These are phyloP conservation scores for Sinocyclocheilus rhinocerous DNA, from an alignment of 2,113 vertebrate genomes.

Conservation along the genomic window DNA sequence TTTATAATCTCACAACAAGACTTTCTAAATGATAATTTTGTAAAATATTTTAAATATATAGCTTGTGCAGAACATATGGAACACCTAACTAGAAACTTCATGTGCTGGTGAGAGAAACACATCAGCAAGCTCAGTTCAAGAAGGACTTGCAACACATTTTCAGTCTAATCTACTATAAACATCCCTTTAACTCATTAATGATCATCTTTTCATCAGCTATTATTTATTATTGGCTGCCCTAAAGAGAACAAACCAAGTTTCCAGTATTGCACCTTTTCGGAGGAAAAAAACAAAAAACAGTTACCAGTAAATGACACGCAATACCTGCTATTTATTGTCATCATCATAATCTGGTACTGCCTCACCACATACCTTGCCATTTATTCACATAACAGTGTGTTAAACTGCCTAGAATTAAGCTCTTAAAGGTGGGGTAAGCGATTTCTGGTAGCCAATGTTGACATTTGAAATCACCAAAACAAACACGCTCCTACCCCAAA, in stretches of 20 bases:
- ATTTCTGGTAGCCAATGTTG: too few species aligned
- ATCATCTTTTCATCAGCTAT: background rate
- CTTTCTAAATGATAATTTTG: background rate
- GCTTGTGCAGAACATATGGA: background rate
- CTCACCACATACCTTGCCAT: background rate
- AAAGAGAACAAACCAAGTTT: background rate
- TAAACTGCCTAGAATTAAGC: background rate
- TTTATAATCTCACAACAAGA: background rate
- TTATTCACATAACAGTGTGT: background rate
- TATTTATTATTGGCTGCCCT: background rate
- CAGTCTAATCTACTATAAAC: background rate
- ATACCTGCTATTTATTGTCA: background rate
- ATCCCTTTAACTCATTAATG: background rate
- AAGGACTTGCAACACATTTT: background rate
- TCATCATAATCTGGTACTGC: background rate
- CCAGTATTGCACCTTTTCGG: background rate
- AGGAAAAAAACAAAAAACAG: background rate
- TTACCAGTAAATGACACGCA: background rate
- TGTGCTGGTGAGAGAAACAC: background rate
- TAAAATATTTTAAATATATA: background rate
- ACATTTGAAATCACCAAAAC: too few species aligned
- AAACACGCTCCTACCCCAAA: too few species aligned
- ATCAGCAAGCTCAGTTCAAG: background rate
- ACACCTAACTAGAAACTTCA: background rate
- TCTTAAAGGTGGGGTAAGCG: background rate